Percentiles rank a stretch among this genome's conserved stretches.
Evolutionary conservation across 2,797 vertebrate genomes (phyloP).

Genomic region (Peromyscus melanophrys): DNA sequence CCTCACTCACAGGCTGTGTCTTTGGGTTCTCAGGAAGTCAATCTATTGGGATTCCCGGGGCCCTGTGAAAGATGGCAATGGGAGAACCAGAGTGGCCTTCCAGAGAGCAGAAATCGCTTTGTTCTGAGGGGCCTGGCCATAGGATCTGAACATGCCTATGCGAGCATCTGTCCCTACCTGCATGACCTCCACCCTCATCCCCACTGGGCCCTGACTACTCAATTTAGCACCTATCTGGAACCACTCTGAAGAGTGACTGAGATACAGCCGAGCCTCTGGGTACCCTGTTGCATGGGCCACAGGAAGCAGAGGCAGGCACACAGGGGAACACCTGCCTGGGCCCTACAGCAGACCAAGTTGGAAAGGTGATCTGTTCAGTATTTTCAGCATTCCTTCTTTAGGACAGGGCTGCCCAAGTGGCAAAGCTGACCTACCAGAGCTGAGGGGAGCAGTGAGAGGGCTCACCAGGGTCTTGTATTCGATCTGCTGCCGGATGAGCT

Average conservation of each 20-base stretch:
- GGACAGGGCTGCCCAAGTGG: not conserved
- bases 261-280: not conserved
- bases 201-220: not conserved
- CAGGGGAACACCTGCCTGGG: not conserved
- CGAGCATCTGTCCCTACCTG: not conserved
- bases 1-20: constrained; percentile 46
- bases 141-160: constrained; percentile 53
- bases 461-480: constrained; percentile 99
- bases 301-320: not conserved
- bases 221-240: not conserved
- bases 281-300: not conserved
- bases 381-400: fast-evolving
- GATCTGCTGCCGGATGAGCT: constrained; percentile 99
- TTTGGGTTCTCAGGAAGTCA: constrained; percentile 71
- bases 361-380: not conserved
- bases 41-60: constrained; percentile 78
- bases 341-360: not conserved
- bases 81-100: constrained; percentile 72
- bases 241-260: not conserved
- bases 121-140: constrained; percentile 67
- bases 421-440: fast-evolving
- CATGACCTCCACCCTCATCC: not conserved
- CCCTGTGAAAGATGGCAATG: constrained; percentile 83
- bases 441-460: fast-evolving
- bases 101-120: constrained; percentile 73